Base-by-base conservation (phyloP, 2,113 vertebrate species). In the Mola mola region DNA sequence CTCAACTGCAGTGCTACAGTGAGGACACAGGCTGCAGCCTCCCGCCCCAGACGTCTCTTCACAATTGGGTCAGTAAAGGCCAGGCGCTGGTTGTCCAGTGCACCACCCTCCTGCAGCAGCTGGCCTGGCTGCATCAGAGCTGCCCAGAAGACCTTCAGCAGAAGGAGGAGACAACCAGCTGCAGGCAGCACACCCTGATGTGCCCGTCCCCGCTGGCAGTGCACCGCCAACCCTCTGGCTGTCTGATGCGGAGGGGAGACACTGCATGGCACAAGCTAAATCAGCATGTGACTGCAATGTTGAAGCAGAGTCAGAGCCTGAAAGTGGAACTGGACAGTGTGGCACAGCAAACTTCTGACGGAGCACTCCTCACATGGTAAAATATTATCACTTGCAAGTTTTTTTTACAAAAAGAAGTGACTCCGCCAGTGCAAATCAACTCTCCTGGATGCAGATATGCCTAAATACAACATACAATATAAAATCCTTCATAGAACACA, bases 351-450 rank as follows among this genome's bases (percentile, higher is more conserved):
- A 86, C 89, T 24, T 67, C 72, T 13, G 89, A 92, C 47, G 85
- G 87, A n/a, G 81, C 79, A 0, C 92, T 98, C 71, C 90, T 93
- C 85, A 95, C 94, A 50, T 96, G 97, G 97, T 99, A 84, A 61
- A 34, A 24, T 21, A 3, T 5, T 16, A 19, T 17, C 20, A 10
- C 13, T 4, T 3, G 3, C 20, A 3, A 10, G 22, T 59, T 48
- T 0, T 4, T 24, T 4, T 51, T 42, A 24, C 0, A 26, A 28
- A 60, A 2, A 0, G 12, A 8, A 28, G 21, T n/a, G 25, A 15
- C 29, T 33, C 8, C 1, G 8, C 4, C 3, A 0, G 10, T n/a
- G n/a, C n/a, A n/a, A n/a, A n/a, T n/a, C n/a, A n/a, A n/a, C n/a
- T n/a, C n/a, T n/a, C n/a, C n/a, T n/a, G n/a, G n/a, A n/a, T n/a